phyloP scores from a whole-genome alignment of 1,140 invertebrate species.

The Laodelphax striatellus region DNA sequence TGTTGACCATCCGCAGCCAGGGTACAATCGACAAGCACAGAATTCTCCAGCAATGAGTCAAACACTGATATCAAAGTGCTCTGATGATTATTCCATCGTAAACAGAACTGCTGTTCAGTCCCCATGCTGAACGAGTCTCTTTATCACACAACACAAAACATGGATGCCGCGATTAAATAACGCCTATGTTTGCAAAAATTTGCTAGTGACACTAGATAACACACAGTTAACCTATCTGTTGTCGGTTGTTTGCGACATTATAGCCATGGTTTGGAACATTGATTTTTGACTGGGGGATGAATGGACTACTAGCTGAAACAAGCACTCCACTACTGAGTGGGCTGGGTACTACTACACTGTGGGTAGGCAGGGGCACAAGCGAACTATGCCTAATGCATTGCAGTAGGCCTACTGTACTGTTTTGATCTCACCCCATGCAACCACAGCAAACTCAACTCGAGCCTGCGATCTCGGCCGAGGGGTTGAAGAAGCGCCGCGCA shows the following conservation, averaged over 20 bases:
- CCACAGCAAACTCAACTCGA: too few species aligned
- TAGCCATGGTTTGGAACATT: too few species aligned
- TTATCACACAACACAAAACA: not conserved
- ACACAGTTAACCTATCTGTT: not conserved
- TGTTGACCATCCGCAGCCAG: slow-evolving; percentile 83
- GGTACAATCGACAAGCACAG: slow-evolving; percentile 85
- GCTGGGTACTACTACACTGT: too few species aligned
- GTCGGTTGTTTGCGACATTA: not conserved
- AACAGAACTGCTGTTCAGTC: slow-evolving; percentile 65
- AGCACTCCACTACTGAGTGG: too few species aligned
- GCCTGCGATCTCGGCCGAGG: too few species aligned
- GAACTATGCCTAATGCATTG: too few species aligned
- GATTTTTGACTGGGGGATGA: too few species aligned
- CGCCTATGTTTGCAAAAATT: not conserved
- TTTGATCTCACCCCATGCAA: not conserved
- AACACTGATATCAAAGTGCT: slow-evolving; percentile 84
- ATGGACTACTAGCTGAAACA: too few species aligned
- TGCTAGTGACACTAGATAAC: not conserved
- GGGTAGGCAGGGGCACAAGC: too few species aligned
- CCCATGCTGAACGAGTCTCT: slow-evolving; percentile 1
- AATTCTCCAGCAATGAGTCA: slow-evolving; percentile 78
- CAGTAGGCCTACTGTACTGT: not conserved
- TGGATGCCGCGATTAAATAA: not conserved
- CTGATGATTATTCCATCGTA: slow-evolving; percentile 91
- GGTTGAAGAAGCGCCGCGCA: too few species aligned